phyloP scores from a whole-genome alignment of 2,888 invertebrate genomes.

The Tigriopus californicus region DNA sequence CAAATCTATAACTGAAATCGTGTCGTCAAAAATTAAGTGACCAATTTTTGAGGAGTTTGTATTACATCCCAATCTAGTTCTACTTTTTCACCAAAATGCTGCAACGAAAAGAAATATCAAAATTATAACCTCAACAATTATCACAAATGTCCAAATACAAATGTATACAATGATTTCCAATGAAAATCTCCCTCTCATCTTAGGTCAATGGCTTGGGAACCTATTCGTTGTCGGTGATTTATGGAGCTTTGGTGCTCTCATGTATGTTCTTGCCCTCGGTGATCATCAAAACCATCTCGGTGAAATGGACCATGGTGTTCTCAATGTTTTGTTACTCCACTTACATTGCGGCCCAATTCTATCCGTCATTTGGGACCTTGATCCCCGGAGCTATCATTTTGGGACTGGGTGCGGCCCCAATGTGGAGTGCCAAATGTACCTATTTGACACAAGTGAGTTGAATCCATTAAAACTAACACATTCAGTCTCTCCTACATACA shows the following conservation, averaged over 20 bases:
- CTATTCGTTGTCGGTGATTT: slow-evolving; percentile 70
- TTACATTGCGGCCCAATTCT: slow-evolving; percentile 84
- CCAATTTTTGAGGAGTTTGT: too few species aligned
- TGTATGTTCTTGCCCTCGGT: slow-evolving; percentile 89
- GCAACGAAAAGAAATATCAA: too few species aligned
- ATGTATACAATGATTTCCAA: background rate
- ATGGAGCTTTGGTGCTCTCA: slow-evolving; percentile 77
- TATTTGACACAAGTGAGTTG: slow-evolving; percentile 48
- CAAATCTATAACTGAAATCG: too few species aligned
- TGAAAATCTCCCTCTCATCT: background rate
- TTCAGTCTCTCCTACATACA: background rate
- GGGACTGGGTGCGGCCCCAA: slow-evolving; percentile 83
- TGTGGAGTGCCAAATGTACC: slow-evolving; percentile 97
- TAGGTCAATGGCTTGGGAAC: slow-evolving; percentile 56
- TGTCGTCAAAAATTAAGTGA: too few species aligned
- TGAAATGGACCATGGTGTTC: slow-evolving; percentile 83
- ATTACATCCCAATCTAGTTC: too few species aligned
- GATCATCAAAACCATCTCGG: slow-evolving; percentile 57
- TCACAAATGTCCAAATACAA: background rate
- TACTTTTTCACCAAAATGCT: too few species aligned
- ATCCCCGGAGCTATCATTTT: slow-evolving; percentile 82
- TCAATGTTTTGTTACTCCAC: slow-evolving; percentile 84
- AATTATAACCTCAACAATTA: background rate
- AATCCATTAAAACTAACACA: background rate
- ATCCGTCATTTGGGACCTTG: slow-evolving; percentile 62